Evolutionary conservation across 2,888 invertebrate genomes (phyloP).

Genomic region (Timandra comae): DNA sequence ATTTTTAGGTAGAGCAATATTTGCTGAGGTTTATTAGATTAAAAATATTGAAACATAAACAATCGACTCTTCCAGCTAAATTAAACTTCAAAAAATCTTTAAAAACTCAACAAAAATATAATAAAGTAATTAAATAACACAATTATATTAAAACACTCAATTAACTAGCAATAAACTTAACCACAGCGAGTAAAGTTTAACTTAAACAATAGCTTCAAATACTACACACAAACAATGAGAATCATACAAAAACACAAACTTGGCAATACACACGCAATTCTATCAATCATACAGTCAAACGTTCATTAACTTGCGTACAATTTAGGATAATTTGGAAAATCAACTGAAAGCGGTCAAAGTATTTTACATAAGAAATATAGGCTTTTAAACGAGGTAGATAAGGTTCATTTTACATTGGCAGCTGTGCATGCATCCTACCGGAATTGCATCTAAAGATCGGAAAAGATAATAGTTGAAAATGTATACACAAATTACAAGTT

Average conservation of each 20-base stretch:
- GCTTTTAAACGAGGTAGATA: slow-evolving; percentile 10
- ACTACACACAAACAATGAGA: slow-evolving; percentile 1
- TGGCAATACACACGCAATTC: slow-evolving; percentile 17
- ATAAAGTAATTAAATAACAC: too few relatives aligned
- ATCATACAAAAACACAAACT: slow-evolving; percentile 5
- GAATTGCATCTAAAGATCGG: slow-evolving; percentile 67
- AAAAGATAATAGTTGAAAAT: slow-evolving; percentile 63
- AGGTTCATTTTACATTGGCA: slow-evolving; percentile 21
- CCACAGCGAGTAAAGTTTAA: too few relatives aligned
- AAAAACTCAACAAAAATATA: too few relatives aligned
- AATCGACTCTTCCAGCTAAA: too few relatives aligned
- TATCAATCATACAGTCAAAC: slow-evolving; percentile 21
- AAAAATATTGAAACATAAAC: too few relatives aligned
- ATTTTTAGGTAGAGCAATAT: too few relatives aligned
- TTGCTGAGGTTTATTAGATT: too few relatives aligned
- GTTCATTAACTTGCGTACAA: slow-evolving; percentile 18
- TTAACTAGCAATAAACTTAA: too few relatives aligned
- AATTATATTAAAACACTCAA: too few relatives aligned
- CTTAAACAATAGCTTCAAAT: slow-evolving; percentile 2
- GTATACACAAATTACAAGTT: slow-evolving; percentile 57
- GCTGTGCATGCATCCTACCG: slow-evolving; percentile 34
- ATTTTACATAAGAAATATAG: slow-evolving; percentile 8
- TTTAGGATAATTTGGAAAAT: slow-evolving; percentile 41
- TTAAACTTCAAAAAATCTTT: too few relatives aligned
- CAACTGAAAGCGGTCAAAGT: slow-evolving; percentile 28